Base-by-base conservation (phyloP, 1,140 invertebrate species). In the Drosophila sucinea region DNA sequence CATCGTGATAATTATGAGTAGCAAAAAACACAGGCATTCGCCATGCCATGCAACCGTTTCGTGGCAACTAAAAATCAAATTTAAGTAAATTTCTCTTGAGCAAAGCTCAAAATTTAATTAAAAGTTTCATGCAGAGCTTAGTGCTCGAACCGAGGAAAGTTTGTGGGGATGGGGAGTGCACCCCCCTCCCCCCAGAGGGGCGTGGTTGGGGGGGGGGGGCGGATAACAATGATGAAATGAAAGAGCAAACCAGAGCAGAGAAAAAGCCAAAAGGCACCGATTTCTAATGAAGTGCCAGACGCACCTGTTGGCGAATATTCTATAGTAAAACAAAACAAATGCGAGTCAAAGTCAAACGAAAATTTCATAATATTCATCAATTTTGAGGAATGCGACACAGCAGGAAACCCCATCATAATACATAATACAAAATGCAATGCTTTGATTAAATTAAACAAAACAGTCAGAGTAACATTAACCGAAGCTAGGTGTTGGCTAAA, bases 61-160 rank as follows among this genome's bases (percentile, higher is more conserved):
- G 77, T 70, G 72, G 82, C 76, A 66, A 86, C 83, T 73, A 73
- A 82, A 86, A 86, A 86, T 86, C 79, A 87, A 87, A 86, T 87
- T 58, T 72, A 87, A 86, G 79, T 79, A 73, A 79, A 79, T 79
- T 87, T 87, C 69, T 58, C 79, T 83, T 57, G 69, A 65, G 74
- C 64, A 71, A 71, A 77, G 75, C 74, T 71, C 61, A 68, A 79
- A 86, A 87, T 87, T 86, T 86, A 86, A 86, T 86, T 86, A 86
- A 86, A 86, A 86, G 71, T 87, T 86, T 73, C 3, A 51, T 51
- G 23, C 25, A 27, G 44, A 51, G 54, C 62, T 79, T 51, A 51
- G 65, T 32, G 54, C 11, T 38, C 11, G 35, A 10, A 3, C 4
- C 8, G 7, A 8, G 33, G 1, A 38, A 38, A 10, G 35, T 38